These are phyloP conservation scores for Ctena decussata DNA, from an alignment of 2,888 invertebrate species.

Conservation along the genomic window DNA sequence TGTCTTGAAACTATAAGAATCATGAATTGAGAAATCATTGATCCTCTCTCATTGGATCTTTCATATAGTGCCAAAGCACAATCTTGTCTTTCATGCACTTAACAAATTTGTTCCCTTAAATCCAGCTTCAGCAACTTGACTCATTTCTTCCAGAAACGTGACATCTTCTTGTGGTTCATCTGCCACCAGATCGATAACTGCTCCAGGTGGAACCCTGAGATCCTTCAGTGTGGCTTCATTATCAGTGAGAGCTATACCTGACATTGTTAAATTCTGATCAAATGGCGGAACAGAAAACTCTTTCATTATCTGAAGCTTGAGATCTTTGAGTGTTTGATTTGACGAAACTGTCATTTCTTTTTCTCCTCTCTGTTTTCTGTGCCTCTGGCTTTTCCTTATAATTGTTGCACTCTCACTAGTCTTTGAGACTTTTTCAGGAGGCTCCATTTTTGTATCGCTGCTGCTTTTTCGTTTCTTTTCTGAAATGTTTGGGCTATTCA, in stretches of 20 bases:
- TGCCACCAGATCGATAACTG: slow-evolving; percentile 75
- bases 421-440: slow-evolving; percentile 71
- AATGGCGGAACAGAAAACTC: slow-evolving; percentile 87
- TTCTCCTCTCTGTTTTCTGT: slow-evolving; percentile 86
- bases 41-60: no score
- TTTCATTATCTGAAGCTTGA: slow-evolving; percentile 87
- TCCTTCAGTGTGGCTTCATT: slow-evolving; percentile 69
- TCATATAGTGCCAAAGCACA: no score
- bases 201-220: slow-evolving; percentile 64
- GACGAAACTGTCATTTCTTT: slow-evolving; percentile 87
- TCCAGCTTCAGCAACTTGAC: slow-evolving; percentile 83
- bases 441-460: slow-evolving; percentile 39
- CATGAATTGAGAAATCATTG: no score
- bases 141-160: slow-evolving; percentile 82
- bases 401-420: slow-evolving; percentile 32
- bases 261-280: slow-evolving; percentile 86
- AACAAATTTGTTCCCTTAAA: slow-evolving; percentile 85
- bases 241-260: slow-evolving; percentile 83
- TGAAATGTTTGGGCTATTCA: slow-evolving; percentile 34
- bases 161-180: slow-evolving; percentile 85
- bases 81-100: no score
- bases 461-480: slow-evolving; percentile 44
- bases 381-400: slow-evolving; percentile 85
- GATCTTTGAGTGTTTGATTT: slow-evolving; percentile 86
- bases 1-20: no score